Percentiles rank a stretch among this genome's conserved stretches.
Conservation (phyloP, 2,113 vertebrate species). For the Phyllostomus discolor region DNA sequence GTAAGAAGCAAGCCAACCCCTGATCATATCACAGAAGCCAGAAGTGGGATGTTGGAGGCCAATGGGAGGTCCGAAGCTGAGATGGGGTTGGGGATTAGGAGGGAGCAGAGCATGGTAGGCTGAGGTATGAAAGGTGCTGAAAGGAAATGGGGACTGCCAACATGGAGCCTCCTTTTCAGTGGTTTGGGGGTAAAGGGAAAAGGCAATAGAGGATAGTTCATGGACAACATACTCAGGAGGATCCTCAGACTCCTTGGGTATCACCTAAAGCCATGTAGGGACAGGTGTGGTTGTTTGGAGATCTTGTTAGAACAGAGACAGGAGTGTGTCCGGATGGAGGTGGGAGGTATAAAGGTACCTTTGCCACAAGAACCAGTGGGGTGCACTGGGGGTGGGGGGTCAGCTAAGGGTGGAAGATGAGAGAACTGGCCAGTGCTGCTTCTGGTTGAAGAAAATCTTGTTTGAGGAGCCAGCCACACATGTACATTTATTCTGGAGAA, state of each 20-base stretch:
- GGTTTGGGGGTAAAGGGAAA: not conserved
- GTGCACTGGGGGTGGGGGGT: too few species aligned
- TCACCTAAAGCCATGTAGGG: not conserved
- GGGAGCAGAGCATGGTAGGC: accelerated
- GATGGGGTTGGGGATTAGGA: accelerated
- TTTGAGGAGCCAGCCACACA: not conserved
- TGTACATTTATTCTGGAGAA: not conserved
- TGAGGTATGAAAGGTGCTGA: accelerated
- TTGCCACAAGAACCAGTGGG: not conserved
- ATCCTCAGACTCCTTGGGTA: too few species aligned
- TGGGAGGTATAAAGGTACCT: not conserved
- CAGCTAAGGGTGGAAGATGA: not conserved
- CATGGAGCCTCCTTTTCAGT: accelerated
- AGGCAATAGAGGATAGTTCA: accelerated
- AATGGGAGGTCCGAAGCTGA: accelerated
- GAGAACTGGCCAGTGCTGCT: accelerated
- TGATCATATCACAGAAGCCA: not conserved
- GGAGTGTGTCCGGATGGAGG: accelerated
- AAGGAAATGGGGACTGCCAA: accelerated
- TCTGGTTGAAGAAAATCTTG: not conserved
- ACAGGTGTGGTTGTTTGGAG: not conserved
- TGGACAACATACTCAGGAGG: not conserved
- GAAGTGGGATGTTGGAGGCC: accelerated
- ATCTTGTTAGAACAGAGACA: not conserved
- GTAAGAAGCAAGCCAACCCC: not conserved